A percentile compares a stretch with the other conserved stretches of the same genome.
phyloP scores from a whole-genome alignment of 92 coral and sea anemone species.

The Umimayanthus chanpuru region DNA sequence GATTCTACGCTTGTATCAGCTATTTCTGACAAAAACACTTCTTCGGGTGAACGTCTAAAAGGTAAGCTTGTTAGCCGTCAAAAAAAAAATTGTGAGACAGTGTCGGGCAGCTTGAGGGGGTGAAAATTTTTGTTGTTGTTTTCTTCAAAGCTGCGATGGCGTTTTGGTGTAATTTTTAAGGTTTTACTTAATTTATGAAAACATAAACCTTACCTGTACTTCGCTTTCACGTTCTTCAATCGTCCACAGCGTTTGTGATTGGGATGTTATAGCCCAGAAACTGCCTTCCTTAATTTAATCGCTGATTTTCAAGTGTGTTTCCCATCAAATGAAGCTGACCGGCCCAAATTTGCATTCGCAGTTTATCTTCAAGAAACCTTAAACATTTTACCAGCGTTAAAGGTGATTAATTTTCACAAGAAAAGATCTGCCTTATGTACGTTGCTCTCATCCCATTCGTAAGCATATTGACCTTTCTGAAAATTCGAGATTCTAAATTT shows the following conservation, averaged over 20 bases:
- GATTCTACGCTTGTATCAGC: neutral
- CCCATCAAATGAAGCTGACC: neutral
- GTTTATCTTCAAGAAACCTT: neutral
- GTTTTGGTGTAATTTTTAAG: neutral
- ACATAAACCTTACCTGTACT: neutral
- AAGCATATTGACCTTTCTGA: neutral
- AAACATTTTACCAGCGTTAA: too few relatives aligned
- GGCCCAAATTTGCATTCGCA: constrained; percentile 22
- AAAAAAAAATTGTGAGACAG: neutral
- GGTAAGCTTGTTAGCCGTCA: constrained; percentile 6
- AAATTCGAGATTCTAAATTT: neutral
- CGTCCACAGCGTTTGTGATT: neutral
- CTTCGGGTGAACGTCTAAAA: neutral
- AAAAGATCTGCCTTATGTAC: neutral
- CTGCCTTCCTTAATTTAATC: neutral
- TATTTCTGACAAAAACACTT: neutral
- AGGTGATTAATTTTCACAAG: neutral
- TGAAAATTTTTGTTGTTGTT: neutral
- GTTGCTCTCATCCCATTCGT: neutral
- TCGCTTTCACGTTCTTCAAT: neutral
- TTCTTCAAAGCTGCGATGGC: neutral
- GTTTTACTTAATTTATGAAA: neutral
- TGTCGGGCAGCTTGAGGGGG: neutral
- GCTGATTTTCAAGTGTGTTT: neutral
- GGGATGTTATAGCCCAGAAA: neutral